Conservation (phyloP, 2,113 vertebrate genomes). For the Chlamydotis undulata region DNA sequence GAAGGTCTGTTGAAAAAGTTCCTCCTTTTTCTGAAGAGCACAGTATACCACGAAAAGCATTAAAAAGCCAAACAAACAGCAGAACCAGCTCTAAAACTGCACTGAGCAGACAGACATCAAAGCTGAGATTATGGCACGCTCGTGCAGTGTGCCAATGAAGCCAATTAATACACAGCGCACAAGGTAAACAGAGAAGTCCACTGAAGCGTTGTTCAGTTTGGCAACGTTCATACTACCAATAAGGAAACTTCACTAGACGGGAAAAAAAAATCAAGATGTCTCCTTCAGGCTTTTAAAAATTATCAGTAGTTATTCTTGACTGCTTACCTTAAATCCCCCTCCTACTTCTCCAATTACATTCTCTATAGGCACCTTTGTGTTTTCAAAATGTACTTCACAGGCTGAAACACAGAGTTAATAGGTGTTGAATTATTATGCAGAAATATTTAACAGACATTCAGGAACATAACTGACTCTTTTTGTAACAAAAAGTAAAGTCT, state of each 20-base stretch:
- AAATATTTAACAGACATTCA: background rate
- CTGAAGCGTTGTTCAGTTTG: background rate
- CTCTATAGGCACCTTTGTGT: conserved; percentile 90
- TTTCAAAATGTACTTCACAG: conserved; percentile 92
- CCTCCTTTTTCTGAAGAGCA: background rate
- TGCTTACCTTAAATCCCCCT: conserved; percentile 93
- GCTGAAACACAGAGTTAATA: conserved; percentile 74
- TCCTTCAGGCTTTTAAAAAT: background rate
- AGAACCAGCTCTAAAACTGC: background rate
- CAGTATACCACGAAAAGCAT: background rate
- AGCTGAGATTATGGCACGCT: background rate
- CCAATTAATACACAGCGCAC: background rate
- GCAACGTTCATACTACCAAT: background rate
- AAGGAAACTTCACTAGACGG: background rate
- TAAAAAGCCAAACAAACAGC: background rate
- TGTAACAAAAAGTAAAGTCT: background rate
- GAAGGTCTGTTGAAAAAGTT: background rate
- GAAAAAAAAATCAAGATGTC: background rate
- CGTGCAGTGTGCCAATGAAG: background rate
- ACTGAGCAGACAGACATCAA: background rate
- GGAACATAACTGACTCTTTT: background rate
- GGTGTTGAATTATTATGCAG: background rate
- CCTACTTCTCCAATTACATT: conserved; percentile 95
- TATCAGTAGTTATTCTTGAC: background rate
- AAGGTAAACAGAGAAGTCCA: background rate